A percentile compares a stretch with the other conserved stretches of the same genome.
Evolutionary conservation across 2,888 invertebrate genomes (phyloP).

Genomic region (Adelphocoris suturalis): DNA sequence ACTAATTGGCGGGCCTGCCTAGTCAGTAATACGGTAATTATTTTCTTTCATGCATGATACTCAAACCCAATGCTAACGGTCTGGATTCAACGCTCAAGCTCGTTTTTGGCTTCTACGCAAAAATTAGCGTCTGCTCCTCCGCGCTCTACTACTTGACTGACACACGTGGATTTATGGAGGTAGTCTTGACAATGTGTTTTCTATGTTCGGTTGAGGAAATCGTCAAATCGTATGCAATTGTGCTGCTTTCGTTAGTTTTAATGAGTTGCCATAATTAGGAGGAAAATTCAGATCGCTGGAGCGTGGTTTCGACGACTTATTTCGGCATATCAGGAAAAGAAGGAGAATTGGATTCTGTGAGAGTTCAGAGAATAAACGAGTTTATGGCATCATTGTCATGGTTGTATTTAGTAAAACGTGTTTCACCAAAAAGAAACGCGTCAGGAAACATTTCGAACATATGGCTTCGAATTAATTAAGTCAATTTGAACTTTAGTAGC

Average conservation of each 20-base stretch:
- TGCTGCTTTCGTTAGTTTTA: not conserved
- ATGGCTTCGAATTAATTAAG: not conserved
- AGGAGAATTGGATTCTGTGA: not conserved
- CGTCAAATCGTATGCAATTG: not conserved
- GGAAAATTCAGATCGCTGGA: not conserved
- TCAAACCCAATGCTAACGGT: not conserved
- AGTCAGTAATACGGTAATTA: conserved; percentile 20
- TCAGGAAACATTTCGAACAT: not conserved
- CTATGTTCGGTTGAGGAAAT: not conserved
- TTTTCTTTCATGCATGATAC: conserved; percentile 16
- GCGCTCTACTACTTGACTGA: conserved; percentile 13
- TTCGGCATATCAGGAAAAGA: not conserved
- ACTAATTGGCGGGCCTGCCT: not conserved
- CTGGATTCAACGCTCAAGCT: not conserved
- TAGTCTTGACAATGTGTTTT: not conserved
- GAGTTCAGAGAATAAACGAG: not conserved
- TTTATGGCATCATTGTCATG: not conserved
- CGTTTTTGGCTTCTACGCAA: not conserved
- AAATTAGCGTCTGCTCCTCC: not conserved
- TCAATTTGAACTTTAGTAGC: not conserved
- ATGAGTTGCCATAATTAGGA: not conserved
- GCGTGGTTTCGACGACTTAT: not conserved
- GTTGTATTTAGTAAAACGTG: not conserved
- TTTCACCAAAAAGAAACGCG: not conserved
- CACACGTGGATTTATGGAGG: not conserved